A percentile compares a stretch with the other conserved stretches of the same genome.
Evolutionary conservation across 1,140 invertebrate species (phyloP).

Genomic region (Berghia stephanieae): DNA sequence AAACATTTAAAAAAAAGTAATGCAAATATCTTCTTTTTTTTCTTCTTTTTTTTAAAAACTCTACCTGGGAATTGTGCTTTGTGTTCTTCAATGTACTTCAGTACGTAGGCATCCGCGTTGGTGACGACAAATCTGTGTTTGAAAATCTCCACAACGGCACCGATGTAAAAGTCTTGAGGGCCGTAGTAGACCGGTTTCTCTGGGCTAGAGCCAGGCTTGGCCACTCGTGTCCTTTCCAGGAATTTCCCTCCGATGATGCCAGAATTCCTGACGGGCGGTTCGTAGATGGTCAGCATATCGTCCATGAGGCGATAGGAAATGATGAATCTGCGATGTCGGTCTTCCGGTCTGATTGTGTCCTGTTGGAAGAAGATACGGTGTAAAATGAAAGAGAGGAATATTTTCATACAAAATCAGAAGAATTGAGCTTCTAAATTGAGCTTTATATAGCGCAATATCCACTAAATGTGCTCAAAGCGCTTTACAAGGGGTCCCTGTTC

Average conservation of each 20-base stretch:
- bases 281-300: conserved; percentile 67
- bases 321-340: conserved; percentile 65
- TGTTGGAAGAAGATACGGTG: conserved; percentile 31
- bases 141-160: conserved; percentile 64
- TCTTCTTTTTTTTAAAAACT: no score
- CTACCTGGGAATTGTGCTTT: conserved; percentile 60
- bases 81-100: conserved; percentile 66
- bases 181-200: conserved; percentile 65
- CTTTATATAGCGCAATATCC: no score
- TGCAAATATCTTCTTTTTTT: no score
- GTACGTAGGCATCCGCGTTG: conserved; percentile 65
- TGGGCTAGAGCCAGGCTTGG: conserved; percentile 60
- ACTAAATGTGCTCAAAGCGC: no score
- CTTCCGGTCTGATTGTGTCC: conserved; percentile 62
- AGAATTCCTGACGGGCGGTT: conserved; percentile 65
- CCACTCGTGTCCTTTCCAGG: conserved; percentile 64
- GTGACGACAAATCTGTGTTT: conserved; percentile 64
- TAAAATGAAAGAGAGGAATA: not conserved
- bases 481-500: no score
- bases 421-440: no score
- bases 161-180: conserved; percentile 66
- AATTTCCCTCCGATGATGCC: conserved; percentile 67
- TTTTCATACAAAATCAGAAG: not conserved
- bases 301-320: conserved; percentile 65
- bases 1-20: not conserved